These are phyloP conservation scores for Zele albiditarsus DNA, from an alignment of 2,888 invertebrate genomes.

Conservation along the genomic window DNA sequence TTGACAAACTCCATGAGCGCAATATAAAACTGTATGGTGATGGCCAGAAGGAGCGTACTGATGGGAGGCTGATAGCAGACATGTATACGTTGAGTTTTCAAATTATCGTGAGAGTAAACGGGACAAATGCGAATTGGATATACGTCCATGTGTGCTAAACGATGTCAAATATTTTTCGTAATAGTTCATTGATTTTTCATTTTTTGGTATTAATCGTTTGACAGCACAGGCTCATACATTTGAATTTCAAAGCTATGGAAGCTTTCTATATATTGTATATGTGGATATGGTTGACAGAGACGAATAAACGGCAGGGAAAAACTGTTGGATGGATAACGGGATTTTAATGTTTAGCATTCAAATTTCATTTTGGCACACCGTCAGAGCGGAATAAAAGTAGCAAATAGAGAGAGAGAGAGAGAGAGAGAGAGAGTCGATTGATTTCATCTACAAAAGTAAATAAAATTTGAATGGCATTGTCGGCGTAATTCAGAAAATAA, in stretches of 20 bases:
- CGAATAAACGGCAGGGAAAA: not conserved
- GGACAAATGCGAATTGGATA: slow-evolving; percentile 43
- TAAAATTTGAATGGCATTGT: not conserved
- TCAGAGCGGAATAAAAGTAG: too few species aligned
- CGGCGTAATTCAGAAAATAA: slow-evolving; percentile 8
- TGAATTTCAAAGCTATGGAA: slow-evolving; percentile 22
- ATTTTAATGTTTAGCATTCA: slow-evolving; percentile 38
- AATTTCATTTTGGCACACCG: slow-evolving; percentile 38
- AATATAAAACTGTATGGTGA: not conserved
- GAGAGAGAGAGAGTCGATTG: slow-evolving; percentile 18
- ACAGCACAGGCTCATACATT: not conserved
- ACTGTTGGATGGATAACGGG: slow-evolving; percentile 31
- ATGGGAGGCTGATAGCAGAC: not conserved
- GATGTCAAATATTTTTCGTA: slow-evolving; percentile 8
- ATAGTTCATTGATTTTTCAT: slow-evolving; percentile 29
- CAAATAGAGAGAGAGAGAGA: slow-evolving; percentile 30
- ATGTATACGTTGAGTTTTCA: slow-evolving; percentile 28
- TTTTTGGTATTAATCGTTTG: slow-evolving; percentile 23
- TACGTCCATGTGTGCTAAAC: slow-evolving; percentile 19
- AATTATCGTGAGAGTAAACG: slow-evolving; percentile 41
- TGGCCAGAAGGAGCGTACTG: not conserved
- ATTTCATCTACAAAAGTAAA: not conserved
- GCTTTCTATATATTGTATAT: slow-evolving; percentile 7
- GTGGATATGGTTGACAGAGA: not conserved
- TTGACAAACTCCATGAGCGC: too few species aligned